Evolutionary conservation across 2,888 invertebrate species (phyloP).

Genomic region (Homarus gammarus): DNA sequence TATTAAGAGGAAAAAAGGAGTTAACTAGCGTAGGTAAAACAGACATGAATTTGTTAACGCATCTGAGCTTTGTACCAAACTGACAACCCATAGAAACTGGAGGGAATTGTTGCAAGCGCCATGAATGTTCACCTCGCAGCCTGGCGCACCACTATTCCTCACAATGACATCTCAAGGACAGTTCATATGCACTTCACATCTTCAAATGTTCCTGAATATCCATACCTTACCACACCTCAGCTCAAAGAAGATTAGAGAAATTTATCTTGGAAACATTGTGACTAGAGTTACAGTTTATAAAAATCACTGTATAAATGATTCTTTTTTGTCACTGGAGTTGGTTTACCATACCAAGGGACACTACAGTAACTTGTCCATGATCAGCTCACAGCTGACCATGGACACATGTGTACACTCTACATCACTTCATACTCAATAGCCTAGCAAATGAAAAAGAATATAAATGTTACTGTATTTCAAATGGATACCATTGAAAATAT

Average conservation of each 20-base stretch:
- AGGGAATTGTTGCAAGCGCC: slow-evolving; percentile 56
- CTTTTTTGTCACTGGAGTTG: neutral
- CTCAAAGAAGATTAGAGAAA: neutral
- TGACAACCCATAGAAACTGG: slow-evolving; percentile 71
- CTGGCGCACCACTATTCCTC: neutral
- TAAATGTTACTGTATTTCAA: neutral
- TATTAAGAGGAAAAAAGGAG: slow-evolving; percentile 69
- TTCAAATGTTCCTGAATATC: neutral
- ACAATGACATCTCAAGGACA: neutral
- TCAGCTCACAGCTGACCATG: neutral
- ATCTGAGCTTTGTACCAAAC: slow-evolving; percentile 69
- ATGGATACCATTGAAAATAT: slow-evolving; percentile 46
- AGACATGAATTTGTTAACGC: slow-evolving; percentile 60
- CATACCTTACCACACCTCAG: neutral
- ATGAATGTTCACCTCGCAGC: neutral
- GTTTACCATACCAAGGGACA: neutral
- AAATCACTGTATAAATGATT: too few relatives aligned
- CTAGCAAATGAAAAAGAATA: neutral
- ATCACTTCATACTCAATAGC: neutral
- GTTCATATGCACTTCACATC: neutral
- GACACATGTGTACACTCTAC: neutral
- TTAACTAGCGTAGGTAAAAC: slow-evolving; percentile 61
- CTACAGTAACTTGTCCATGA: neutral
- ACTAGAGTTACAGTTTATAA: too few relatives aligned
- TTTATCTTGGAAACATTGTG: neutral